These are phyloP conservation scores for Chaunax sp. DNA, from an alignment of 2,797 vertebrate genomes.

Conservation along the genomic window DNA sequence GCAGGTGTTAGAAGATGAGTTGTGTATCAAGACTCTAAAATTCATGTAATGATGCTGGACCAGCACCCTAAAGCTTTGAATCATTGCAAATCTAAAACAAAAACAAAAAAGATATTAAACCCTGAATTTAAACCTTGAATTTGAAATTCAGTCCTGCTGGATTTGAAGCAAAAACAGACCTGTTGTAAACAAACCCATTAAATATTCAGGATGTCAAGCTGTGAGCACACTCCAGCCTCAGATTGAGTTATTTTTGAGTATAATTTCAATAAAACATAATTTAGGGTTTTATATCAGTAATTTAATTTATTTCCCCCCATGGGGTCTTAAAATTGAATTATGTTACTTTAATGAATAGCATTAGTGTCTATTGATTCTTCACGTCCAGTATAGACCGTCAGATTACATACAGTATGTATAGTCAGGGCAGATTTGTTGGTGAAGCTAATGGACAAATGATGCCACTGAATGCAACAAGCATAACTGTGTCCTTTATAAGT, in stretches of 20 bases:
- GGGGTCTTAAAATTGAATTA: conserved; percentile 49
- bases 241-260: conserved; percentile 25
- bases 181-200: conserved; percentile 31
- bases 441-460: background rate
- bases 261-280: conserved; percentile 48
- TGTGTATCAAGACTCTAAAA: conserved; percentile 29
- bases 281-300: conserved; percentile 28
- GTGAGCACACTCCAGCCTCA: conserved; percentile 36
- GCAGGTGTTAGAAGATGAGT: conserved; percentile 21
- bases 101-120: conserved; percentile 31
- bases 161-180: conserved; percentile 30
- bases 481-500: conserved; percentile 3
- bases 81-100: no score
- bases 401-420: conserved; percentile 32
- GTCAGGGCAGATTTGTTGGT: conserved; percentile 42
- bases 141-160: conserved; percentile 23
- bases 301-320: conserved; percentile 46
- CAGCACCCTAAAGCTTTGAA: conserved; percentile 19
- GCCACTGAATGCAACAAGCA: background rate
- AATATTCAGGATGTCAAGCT: conserved; percentile 29
- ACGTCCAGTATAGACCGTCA: conserved; percentile 36
- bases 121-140: conserved; percentile 17
- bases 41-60: conserved; percentile 23
- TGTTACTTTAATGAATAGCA: conserved; percentile 46
- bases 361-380: conserved; percentile 37